phyloP scores from a whole-genome alignment of 2,888 invertebrate species.

The Metopia argyrocephala region DNA sequence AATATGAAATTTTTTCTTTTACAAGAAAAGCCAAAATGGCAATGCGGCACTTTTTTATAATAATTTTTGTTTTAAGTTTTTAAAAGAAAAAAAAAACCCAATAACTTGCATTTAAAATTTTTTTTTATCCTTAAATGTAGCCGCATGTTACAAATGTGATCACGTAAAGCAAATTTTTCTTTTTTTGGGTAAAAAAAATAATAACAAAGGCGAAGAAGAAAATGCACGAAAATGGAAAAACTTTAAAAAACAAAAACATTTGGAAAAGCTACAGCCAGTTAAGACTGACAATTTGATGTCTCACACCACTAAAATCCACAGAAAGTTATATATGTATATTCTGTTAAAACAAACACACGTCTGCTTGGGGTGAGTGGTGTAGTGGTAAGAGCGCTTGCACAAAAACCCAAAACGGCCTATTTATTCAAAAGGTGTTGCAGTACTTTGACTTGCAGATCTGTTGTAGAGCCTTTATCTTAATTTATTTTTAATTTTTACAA shows the following conservation, averaged over 20 bases:
- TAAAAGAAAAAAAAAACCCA: not conserved
- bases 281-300: no score
- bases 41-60: constrained; percentile 69
- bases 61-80: not conserved
- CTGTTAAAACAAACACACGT: no score
- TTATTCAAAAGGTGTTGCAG: no score
- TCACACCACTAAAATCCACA: no score
- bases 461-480: no score
- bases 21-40: constrained; percentile 67
- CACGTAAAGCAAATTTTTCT: constrained; percentile 58
- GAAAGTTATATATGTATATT: no score
- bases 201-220: no score
- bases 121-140: constrained; percentile 10
- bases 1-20: constrained; percentile 44
- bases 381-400: no score
- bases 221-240: constrained; percentile 7
- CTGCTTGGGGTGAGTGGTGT: no score
- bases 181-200: constrained; percentile 37
- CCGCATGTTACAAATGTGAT: constrained; percentile 57
- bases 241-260: not conserved
- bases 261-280: not conserved
- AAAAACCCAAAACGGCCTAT: no score
- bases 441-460: no score
- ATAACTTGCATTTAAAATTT: constrained; percentile 18
- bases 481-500: no score